A percentile compares a stretch with the other conserved stretches of the same genome.
phyloP scores from a whole-genome alignment of 2,113 vertebrate species.

The Apteryx owenii region DNA sequence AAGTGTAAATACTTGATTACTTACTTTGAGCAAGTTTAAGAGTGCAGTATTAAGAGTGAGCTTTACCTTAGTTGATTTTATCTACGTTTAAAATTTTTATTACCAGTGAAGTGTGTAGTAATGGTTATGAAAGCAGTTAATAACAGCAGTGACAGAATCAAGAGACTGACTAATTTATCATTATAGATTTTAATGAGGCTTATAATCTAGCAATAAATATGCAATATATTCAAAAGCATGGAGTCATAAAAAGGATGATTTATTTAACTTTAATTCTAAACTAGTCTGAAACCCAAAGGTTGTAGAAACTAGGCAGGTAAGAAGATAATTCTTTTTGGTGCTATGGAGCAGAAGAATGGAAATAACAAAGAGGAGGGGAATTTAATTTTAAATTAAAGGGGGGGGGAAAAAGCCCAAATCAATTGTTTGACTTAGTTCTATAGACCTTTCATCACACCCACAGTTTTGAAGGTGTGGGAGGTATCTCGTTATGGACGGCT shows the following conservation, averaged over 20 bases:
- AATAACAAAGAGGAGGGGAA: background rate
- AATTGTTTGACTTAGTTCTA: background rate
- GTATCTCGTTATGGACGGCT: background rate
- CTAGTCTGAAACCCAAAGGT: constrained; percentile 4
- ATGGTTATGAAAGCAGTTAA: constrained; percentile 71
- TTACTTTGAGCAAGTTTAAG: constrained; percentile 11
- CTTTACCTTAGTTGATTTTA: constrained; percentile 60
- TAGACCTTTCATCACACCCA: background rate
- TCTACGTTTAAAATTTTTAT: constrained; percentile 70
- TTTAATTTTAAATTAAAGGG: background rate
- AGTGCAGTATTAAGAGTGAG: background rate
- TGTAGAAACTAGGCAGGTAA: background rate
- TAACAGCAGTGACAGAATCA: constrained; percentile 62
- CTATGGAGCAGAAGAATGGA: background rate
- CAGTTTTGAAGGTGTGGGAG: background rate
- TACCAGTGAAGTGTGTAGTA: constrained; percentile 37
- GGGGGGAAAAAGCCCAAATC: rapidly evolving
- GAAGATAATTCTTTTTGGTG: background rate
- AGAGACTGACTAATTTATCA: constrained; percentile 69
- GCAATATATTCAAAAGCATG: constrained; percentile 47
- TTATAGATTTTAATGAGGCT: constrained; percentile 71
- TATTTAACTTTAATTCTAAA: constrained; percentile 56
- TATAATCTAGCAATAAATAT: constrained; percentile 71
- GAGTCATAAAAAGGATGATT: constrained; percentile 55
- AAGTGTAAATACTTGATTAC: constrained; percentile 8